A percentile compares a stretch with the other conserved stretches of the same genome.
Evolutionary conservation across 1,140 invertebrate species (phyloP).

Genomic region (Drosophila lowei): DNA sequence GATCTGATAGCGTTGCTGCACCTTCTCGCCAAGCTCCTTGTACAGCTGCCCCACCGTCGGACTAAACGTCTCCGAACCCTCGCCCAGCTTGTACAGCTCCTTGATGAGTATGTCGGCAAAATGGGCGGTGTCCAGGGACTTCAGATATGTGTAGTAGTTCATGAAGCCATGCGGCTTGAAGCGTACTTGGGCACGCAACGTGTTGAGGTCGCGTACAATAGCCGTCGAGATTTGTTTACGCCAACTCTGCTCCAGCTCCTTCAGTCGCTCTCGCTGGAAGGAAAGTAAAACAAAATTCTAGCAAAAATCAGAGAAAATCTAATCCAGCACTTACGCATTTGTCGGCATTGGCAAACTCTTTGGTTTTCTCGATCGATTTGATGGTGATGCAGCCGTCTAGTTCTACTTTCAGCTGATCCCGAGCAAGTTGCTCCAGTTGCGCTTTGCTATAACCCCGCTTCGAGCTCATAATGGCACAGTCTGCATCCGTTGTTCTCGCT

Average conservation of each 20-base stretch:
- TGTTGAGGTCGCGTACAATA: conserved; percentile 87
- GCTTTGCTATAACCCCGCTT: conserved; percentile 84
- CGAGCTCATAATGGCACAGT: conserved; percentile 82
- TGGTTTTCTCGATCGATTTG: conserved; percentile 86
- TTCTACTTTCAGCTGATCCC: conserved; percentile 88
- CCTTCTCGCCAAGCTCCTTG: conserved; percentile 88
- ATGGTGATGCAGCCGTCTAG: conserved; percentile 86
- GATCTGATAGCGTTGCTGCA: conserved; percentile 86
- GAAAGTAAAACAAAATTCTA: not conserved
- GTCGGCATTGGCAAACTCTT: conserved; percentile 82
- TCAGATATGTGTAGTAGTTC: conserved; percentile 90
- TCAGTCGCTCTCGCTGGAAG: conserved; percentile 84
- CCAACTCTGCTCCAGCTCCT: conserved; percentile 88
- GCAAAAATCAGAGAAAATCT: not conserved
- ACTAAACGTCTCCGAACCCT: conserved; percentile 92
- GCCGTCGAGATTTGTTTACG: conserved; percentile 85
- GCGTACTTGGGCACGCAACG: conserved; percentile 84
- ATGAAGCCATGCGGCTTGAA: conserved; percentile 69
- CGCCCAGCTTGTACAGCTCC: conserved; percentile 88
- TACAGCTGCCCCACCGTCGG: conserved; percentile 87
- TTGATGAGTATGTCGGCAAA: conserved; percentile 87
- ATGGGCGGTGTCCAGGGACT: conserved; percentile 86
- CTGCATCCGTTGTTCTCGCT: conserved; percentile 24
- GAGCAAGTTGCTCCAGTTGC: conserved; percentile 84
- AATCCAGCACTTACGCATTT: conserved; percentile 62